Evolutionary conservation across 1,140 invertebrate genomes (phyloP).

Genomic region (Homarus americanus): DNA sequence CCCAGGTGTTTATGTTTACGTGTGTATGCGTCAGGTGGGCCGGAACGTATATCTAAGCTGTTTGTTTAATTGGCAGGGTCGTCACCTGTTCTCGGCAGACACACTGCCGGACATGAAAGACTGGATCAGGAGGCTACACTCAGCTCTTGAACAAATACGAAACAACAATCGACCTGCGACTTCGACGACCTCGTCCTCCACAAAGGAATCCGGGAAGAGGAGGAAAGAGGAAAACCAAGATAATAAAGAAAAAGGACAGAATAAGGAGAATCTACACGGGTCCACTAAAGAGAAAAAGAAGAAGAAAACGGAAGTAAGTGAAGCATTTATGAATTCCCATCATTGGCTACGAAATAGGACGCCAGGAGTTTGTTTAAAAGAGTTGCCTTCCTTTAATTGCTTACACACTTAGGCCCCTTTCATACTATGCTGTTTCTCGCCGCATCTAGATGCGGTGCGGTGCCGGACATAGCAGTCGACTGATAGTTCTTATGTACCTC

Average conservation of each 20-base stretch:
- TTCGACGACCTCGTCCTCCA: slow-evolving; percentile 41
- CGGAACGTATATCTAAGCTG: no score
- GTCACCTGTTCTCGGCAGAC: slow-evolving; percentile 61
- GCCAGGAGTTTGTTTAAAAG: background rate
- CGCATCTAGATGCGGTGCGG: no score
- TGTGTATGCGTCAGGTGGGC: no score
- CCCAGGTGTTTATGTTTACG: no score
- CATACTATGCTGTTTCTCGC: no score
- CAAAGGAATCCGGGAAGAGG: slow-evolving; percentile 41
- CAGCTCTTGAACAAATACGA: slow-evolving; percentile 59
- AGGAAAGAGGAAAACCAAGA: slow-evolving; percentile 52
- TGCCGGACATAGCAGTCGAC: no score
- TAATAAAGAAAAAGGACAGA: slow-evolving; percentile 11
- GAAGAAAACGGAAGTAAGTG: slow-evolving; percentile 39
- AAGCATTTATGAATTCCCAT: background rate
- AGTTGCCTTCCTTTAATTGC: no score
- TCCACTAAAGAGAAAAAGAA: slow-evolving; percentile 55
- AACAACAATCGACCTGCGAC: slow-evolving; percentile 63
- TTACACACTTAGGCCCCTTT: no score
- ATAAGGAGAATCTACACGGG: slow-evolving; percentile 29
- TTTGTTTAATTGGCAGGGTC: slow-evolving; percentile 19
- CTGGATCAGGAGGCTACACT: slow-evolving; percentile 54
- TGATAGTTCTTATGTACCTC: no score
- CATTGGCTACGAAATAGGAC: background rate
- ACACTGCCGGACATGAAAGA: slow-evolving; percentile 65